These are phyloP conservation scores for Rutpela maculata DNA, from an alignment of 2,888 invertebrate genomes.

Conservation along the genomic window DNA sequence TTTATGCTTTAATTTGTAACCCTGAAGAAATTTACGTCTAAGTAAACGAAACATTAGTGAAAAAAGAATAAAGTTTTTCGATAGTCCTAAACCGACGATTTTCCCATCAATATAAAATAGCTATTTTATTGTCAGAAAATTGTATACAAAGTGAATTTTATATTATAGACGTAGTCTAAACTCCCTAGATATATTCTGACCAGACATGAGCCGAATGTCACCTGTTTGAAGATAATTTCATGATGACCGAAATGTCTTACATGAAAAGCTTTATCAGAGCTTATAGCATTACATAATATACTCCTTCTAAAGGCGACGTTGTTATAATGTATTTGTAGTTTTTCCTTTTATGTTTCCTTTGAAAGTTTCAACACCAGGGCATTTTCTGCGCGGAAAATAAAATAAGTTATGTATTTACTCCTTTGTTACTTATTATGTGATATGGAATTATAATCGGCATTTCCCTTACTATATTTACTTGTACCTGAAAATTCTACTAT, in stretches of 20 bases:
- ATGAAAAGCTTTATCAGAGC: neutral
- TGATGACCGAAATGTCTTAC: neutral
- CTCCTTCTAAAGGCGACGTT: neutral
- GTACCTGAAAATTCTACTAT: too few relatives aligned
- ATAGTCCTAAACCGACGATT: too few relatives aligned
- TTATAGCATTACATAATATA: neutral
- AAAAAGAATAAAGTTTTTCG: too few relatives aligned
- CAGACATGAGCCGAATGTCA: neutral
- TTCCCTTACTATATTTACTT: too few relatives aligned
- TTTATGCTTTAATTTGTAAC: too few relatives aligned
- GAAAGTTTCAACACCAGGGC: neutral
- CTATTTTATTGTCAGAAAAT: too few relatives aligned
- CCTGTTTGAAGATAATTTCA: neutral
- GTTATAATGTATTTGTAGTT: slow-evolving; percentile 2
- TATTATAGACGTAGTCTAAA: too few relatives aligned
- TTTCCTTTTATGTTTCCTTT: neutral
- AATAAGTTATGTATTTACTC: neutral
- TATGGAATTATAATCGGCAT: neutral
- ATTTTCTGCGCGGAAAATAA: neutral
- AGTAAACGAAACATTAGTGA: too few relatives aligned
- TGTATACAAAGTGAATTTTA: too few relatives aligned
- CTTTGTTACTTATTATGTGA: neutral
- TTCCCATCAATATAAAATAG: too few relatives aligned
- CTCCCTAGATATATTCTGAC: too few relatives aligned
- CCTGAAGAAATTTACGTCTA: too few relatives aligned